phyloP scores from a whole-genome alignment of 2,113 vertebrate species.

The Scalopus aquaticus region DNA sequence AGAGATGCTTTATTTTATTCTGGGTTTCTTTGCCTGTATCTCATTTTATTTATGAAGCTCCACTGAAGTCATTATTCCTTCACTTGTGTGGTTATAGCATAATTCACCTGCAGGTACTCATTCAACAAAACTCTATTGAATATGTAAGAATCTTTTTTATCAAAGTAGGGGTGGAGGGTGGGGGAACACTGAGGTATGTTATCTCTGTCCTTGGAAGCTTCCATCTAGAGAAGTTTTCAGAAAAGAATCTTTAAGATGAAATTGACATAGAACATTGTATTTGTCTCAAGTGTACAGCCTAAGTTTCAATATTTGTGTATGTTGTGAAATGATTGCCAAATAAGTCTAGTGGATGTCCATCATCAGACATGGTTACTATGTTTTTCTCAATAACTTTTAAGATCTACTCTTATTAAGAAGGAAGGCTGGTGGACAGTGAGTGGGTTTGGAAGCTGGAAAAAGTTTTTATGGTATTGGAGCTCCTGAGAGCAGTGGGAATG shows the following conservation, averaged over 20 bases:
- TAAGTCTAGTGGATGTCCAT: not conserved
- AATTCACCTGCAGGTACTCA: not conserved
- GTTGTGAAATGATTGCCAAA: no score
- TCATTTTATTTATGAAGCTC: not conserved
- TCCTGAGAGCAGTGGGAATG: not conserved
- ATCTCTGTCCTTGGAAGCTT: not conserved
- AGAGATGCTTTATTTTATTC: not conserved
- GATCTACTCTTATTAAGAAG: not conserved
- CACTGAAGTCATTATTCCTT: not conserved
- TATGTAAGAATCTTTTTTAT: not conserved
- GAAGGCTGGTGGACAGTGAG: not conserved
- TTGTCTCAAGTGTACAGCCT: not conserved
- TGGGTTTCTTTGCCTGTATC: not conserved
- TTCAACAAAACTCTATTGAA: not conserved
- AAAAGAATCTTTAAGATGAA: no score
- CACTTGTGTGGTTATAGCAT: not conserved
- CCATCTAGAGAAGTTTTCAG: not conserved
- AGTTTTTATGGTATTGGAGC: not conserved
- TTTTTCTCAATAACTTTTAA: not conserved
- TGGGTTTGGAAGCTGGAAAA: not conserved
- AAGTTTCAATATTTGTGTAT: no score
- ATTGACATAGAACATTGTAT: not conserved
- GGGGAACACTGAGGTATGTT: not conserved
- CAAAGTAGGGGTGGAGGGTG: not conserved
- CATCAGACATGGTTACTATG: not conserved